Evolutionary conservation across 2,797 vertebrate species (phyloP).

Genomic region (Morelia viridis): DNA sequence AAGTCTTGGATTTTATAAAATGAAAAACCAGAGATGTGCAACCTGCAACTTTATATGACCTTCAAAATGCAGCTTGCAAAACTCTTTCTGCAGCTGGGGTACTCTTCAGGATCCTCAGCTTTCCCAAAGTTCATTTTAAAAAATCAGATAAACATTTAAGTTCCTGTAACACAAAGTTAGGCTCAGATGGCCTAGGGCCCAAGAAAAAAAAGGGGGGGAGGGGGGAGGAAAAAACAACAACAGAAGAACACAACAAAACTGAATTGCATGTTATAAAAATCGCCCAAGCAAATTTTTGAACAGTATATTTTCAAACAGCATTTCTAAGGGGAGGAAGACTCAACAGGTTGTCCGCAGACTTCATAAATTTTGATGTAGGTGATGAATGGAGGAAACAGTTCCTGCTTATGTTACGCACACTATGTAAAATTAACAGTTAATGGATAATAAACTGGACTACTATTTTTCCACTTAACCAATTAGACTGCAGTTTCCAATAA

Average conservation of each 20-base stretch:
- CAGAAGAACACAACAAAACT: not conserved
- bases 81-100: not conserved
- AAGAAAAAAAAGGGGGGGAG: not conserved
- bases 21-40: not conserved
- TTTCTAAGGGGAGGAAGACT: not conserved
- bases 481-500: no score
- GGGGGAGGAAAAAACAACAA: not conserved
- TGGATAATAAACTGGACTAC: not conserved
- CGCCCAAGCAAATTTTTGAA: not conserved
- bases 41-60: not conserved
- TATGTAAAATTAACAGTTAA: no score
- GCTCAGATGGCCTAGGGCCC: not conserved
- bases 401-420: not conserved
- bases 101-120: not conserved
- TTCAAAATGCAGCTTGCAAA: not conserved
- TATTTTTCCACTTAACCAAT: not conserved
- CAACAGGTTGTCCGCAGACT: no score
- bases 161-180: no score
- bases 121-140: not conserved
- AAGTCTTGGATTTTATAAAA: not conserved
- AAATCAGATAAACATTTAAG: not conserved
- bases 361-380: not conserved
- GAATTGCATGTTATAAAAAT: not conserved
- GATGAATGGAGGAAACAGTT: not conserved
- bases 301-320: not conserved